Percentiles rank a stretch among this genome's conserved stretches.
Conservation (phyloP, 2,888 invertebrate species). For the Phragmatobia fuliginosa region DNA sequence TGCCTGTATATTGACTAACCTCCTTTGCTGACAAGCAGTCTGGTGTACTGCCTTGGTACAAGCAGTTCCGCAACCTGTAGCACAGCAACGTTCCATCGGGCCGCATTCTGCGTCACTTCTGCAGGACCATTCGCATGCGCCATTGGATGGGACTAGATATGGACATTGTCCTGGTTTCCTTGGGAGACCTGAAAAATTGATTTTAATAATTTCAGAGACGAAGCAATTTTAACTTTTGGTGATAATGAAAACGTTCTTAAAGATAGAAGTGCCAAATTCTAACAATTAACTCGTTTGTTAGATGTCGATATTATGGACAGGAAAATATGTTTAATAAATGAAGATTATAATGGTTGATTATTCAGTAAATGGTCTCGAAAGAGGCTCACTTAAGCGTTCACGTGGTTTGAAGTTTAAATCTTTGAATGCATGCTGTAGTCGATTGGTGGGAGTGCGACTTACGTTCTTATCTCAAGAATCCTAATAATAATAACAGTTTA, state of each 20-base stretch:
- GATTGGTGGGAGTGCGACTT: too few species aligned
- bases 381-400: too few species aligned
- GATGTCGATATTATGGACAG: too few species aligned
- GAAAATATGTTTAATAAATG: too few species aligned
- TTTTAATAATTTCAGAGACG: neutral
- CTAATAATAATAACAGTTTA: too few species aligned
- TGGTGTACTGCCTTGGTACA: conserved; percentile 91
- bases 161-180: conserved; percentile 93
- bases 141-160: conserved; percentile 90
- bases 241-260: neutral
- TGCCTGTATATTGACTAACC: conserved; percentile 56
- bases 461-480: too few species aligned
- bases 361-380: too few species aligned
- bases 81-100: conserved; percentile 91
- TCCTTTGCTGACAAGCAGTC: conserved; percentile 91
- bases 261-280: neutral
- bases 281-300: too few species aligned
- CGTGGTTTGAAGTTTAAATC: too few species aligned
- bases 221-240: neutral
- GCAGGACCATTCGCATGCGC: conserved; percentile 92
- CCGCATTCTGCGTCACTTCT: conserved; percentile 92
- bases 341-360: too few species aligned
- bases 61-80: conserved; percentile 95
- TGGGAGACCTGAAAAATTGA: conserved; percentile 82
- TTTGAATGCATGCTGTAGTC: too few species aligned